These are phyloP conservation scores for Drosophila cyrtoloma DNA, from an alignment of 2,888 invertebrate genomes.

Conservation along the genomic window DNA sequence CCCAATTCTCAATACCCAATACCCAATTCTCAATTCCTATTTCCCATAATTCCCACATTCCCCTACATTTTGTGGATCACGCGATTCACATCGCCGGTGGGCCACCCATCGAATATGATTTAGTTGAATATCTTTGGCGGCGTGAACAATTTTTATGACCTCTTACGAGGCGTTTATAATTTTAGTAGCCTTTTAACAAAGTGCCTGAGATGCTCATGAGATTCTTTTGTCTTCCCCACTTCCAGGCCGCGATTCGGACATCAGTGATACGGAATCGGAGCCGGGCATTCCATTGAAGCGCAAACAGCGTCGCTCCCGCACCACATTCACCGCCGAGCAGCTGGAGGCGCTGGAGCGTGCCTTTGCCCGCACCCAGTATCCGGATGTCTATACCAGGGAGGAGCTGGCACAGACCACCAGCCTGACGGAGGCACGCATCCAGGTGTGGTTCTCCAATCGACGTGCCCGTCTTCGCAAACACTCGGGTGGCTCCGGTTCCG, in stretches of 20 bases:
- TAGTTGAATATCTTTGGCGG: conserved; percentile 38
- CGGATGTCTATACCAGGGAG: conserved; percentile 97
- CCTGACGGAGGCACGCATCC: conserved; percentile 96
- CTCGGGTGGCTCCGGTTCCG: conserved; percentile 82
- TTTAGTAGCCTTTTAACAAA: conserved; percentile 70
- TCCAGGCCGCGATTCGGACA: conserved; percentile 87
- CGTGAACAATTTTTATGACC: conserved; percentile 74
- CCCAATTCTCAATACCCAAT: conserved; percentile 16
- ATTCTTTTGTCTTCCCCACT: conserved; percentile 29
- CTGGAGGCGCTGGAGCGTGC: conserved; percentile 95
- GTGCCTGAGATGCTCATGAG: conserved; percentile 10
- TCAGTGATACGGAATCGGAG: conserved; percentile 94
- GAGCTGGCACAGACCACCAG: conserved; percentile 94
- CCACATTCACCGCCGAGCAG: conserved; percentile 97
- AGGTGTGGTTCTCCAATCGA: conserved; percentile 99
- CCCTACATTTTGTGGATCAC: conserved; percentile 44
- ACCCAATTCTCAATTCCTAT: background rate
- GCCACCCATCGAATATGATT: conserved; percentile 63
- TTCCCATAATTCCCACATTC: conserved; percentile 22
- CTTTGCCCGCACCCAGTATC: conserved; percentile 96
- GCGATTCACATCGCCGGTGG: conserved; percentile 63
- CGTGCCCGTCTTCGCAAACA: conserved; percentile 97
- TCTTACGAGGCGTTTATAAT: conserved; percentile 80
- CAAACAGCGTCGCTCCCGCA: conserved; percentile 95
- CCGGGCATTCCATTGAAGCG: conserved; percentile 95